phyloP scores from a whole-genome alignment of 1,140 invertebrate species.

The Heterodera schachtii region DNA sequence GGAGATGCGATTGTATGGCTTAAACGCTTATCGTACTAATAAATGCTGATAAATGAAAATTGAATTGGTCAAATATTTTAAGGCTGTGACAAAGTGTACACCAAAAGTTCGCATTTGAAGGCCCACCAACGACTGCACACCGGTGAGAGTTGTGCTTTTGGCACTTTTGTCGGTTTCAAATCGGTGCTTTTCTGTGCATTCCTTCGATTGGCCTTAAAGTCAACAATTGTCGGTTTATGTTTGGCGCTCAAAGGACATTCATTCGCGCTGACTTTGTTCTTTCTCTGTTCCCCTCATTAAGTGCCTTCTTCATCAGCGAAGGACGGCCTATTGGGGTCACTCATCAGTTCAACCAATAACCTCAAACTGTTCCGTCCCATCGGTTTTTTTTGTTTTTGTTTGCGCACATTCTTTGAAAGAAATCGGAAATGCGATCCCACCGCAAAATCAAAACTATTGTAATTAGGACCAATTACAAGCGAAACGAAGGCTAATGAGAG shows the following conservation, averaged over 20 bases:
- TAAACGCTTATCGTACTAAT: no score
- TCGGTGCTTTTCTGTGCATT: background rate
- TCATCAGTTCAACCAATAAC: background rate
- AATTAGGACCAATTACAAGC: background rate
- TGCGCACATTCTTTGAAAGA: background rate
- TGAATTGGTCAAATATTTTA: constrained; percentile 48
- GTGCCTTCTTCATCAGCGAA: background rate
- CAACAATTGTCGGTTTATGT: no score
- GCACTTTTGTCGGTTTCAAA: background rate
- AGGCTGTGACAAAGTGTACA: constrained; percentile 97
- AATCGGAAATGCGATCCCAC: background rate
- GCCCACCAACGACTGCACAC: constrained; percentile 96
- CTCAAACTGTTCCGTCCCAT: background rate
- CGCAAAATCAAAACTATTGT: background rate
- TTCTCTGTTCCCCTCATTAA: constrained; percentile 4
- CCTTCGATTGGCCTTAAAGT: background rate
- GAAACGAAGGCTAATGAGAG: background rate
- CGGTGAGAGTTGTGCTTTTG: constrained; percentile 73
- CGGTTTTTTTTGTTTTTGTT: background rate
- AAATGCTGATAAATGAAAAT: no score
- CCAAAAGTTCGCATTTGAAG: constrained; percentile 96
- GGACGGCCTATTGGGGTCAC: background rate
- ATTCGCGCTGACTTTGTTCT: background rate
- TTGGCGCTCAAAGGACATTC: background rate
- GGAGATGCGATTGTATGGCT: background rate